Percentiles rank a stretch among this genome's conserved stretches.
Conservation (phyloP, 1,140 invertebrate species). For the Nephila pilipes region DNA sequence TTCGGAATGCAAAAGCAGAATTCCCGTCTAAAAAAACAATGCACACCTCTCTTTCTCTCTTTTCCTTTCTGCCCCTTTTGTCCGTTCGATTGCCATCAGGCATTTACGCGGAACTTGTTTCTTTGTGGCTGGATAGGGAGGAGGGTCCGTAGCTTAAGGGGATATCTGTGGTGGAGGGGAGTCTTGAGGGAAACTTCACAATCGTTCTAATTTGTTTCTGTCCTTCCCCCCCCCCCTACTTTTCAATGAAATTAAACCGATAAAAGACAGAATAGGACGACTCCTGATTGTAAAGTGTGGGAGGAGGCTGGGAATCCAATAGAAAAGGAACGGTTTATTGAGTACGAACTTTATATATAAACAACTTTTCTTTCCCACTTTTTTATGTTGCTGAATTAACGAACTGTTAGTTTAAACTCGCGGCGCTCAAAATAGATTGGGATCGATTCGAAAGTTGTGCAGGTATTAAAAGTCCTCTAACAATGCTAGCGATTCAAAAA, state of each 20-base stretch:
- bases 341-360: neutral
- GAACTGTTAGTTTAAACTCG: neutral
- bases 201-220: neutral
- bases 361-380: neutral
- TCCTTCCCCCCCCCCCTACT: neutral
- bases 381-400: neutral
- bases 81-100: neutral
- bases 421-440: too few relatives aligned
- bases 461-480: too few relatives aligned
- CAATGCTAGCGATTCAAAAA: too few relatives aligned
- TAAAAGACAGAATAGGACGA: neutral
- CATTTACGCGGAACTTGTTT: neutral
- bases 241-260: neutral
- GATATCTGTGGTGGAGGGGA: neutral
- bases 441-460: too few relatives aligned
- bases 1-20: neutral
- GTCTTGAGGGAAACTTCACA: neutral
- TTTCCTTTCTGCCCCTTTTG: neutral
- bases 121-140: neutral
- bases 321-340: neutral
- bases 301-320: neutral
- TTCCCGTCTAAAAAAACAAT: neutral
- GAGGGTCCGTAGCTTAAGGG: neutral
- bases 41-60: neutral
- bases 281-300: neutral